A percentile compares a stretch with the other conserved stretches of the same genome.
Conservation (phyloP, 2,113 vertebrate genomes). For the Acrocephalus kingi region DNA sequence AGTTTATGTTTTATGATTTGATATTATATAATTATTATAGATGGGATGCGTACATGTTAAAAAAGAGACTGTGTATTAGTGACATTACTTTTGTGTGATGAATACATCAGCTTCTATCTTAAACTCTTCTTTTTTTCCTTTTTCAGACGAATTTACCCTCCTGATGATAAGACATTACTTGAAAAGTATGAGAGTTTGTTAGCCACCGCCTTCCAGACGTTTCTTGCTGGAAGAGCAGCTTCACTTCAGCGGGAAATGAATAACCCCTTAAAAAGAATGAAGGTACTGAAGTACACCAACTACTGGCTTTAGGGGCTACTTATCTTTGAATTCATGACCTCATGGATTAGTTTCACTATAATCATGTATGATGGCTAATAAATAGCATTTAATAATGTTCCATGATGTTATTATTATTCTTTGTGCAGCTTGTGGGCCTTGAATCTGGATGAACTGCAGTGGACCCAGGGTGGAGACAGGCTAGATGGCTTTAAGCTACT, state of each 20-base stretch:
- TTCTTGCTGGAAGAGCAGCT: slow-evolving; percentile 95
- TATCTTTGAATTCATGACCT: not conserved
- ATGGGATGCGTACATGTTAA: not conserved
- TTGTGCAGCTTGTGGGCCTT: slow-evolving; percentile 7
- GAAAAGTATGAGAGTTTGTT: slow-evolving; percentile 97
- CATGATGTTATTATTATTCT: not conserved
- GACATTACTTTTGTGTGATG: not conserved
- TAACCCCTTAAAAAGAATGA: slow-evolving; percentile 98
- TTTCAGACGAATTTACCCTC: slow-evolving; percentile 96
- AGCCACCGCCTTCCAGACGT: slow-evolving; percentile 94
- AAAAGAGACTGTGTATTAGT: not conserved
- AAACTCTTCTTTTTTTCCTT: not conserved
- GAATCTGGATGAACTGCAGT: slow-evolving; percentile 24
- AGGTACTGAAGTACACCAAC: slow-evolving; percentile 74
- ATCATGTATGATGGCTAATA: not conserved
- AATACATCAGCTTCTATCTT: not conserved
- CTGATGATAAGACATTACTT: slow-evolving; percentile 95
- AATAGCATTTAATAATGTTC: not conserved
- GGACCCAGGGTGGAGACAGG: slow-evolving; percentile 4
- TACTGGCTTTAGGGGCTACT: not conserved
- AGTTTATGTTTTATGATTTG: not conserved
- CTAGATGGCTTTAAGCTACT: slow-evolving; percentile 36
- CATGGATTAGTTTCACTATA: not conserved
- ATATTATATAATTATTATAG: not conserved
- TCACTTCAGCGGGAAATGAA: slow-evolving; percentile 98